Evolutionary conservation across 2,113 vertebrate genomes (phyloP).

Genomic region (Donacobius atricapilla): DNA sequence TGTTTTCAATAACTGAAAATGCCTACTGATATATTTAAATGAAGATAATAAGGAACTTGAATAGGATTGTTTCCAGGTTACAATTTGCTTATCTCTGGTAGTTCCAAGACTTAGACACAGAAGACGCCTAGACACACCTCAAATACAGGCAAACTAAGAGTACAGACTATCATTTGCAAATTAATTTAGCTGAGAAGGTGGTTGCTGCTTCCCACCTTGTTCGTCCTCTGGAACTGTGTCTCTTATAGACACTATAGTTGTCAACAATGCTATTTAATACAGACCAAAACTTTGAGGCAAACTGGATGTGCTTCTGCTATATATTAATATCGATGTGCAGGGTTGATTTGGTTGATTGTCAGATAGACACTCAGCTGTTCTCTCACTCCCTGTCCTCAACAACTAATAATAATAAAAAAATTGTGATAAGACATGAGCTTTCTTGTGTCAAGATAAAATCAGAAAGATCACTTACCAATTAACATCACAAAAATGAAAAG

Average conservation of each 20-base stretch:
- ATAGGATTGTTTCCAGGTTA: background rate
- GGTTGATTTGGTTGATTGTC: background rate
- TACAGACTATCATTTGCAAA: background rate
- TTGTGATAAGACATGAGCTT: background rate
- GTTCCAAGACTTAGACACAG: background rate
- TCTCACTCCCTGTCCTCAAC: background rate
- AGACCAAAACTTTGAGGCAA: background rate
- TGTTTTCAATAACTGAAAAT: background rate
- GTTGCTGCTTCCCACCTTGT: background rate
- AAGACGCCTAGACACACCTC: background rate
- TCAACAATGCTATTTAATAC: background rate
- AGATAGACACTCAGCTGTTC: background rate
- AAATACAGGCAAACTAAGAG: background rate
- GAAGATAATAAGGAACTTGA: background rate
- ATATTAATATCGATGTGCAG: background rate
- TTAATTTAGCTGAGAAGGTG: background rate
- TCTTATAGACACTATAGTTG: background rate
- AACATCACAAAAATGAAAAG: background rate
- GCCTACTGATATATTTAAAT: background rate
- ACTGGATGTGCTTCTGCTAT: background rate
- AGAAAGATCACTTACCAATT: background rate
- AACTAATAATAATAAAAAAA: background rate
- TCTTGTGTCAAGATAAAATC: background rate
- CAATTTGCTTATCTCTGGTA: background rate
- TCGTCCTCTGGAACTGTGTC: background rate